Conservation (phyloP, 2,113 vertebrate genomes). For the Cheirogaleus medius region DNA sequence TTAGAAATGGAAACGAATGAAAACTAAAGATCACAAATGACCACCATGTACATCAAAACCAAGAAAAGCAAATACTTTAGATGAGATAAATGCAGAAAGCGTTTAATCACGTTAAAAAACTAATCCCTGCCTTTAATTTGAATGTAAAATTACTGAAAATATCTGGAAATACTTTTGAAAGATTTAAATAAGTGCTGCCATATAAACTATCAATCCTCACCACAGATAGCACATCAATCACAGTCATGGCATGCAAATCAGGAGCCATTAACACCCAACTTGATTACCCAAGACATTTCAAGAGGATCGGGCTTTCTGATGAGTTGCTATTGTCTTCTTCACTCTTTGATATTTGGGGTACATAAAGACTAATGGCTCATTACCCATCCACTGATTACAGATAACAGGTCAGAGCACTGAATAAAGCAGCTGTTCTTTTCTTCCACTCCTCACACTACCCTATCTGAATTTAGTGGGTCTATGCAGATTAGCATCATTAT, state of each 20-base stretch:
- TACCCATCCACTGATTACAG: conserved; percentile 66
- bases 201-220: conserved; percentile 69
- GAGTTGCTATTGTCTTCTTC: conserved; percentile 73
- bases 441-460: neutral
- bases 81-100: neutral
- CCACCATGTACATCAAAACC: neutral
- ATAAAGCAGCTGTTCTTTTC: conserved; percentile 14
- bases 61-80: neutral
- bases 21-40: neutral
- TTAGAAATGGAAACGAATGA: neutral
- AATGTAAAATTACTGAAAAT: conserved; percentile 66
- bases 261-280: conserved; percentile 76
- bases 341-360: conserved; percentile 77
- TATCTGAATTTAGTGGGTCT: neutral
- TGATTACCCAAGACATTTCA: conserved; percentile 80
- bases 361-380: conserved; percentile 64
- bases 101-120: neutral
- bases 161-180: conserved; percentile 65
- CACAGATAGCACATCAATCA: conserved; percentile 72
- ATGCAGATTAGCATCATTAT: neutral
- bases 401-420: conserved; percentile 15
- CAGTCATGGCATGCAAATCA: conserved; percentile 74
- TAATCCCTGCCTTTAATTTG: conserved; percentile 32
- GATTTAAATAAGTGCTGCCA: conserved; percentile 56
- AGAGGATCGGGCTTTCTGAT: conserved; percentile 69